phyloP scores from a whole-genome alignment of 2,113 vertebrate genomes.

The Dascyllus trimaculatus region DNA sequence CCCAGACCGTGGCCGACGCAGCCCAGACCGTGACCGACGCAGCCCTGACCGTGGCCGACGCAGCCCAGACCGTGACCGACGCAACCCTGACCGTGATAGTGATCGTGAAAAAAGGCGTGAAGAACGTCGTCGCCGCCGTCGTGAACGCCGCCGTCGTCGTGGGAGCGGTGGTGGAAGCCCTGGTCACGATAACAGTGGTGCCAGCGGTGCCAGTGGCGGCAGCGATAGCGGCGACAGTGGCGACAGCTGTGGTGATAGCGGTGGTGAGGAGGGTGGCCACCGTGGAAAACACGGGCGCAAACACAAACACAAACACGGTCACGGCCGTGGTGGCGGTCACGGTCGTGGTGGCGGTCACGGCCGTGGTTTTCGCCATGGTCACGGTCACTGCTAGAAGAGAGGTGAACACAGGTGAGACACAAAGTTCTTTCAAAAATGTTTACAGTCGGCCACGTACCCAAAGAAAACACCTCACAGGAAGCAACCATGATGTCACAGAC shows the following conservation, averaged over 20 bases:
- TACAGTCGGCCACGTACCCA: too few relatives aligned
- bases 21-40: not conserved
- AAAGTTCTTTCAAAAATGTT: not conserved
- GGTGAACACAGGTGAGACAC: slow-evolving; percentile 6
- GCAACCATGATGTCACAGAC: not conserved
- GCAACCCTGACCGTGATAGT: not conserved
- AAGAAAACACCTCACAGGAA: too few relatives aligned
- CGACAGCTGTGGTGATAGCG: not conserved
- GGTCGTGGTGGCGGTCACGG: not conserved
- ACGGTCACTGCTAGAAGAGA: fast-evolving
- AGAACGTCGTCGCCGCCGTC: too few relatives aligned
- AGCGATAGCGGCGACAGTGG: too few relatives aligned
- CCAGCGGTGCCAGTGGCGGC: not conserved
- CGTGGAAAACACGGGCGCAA: not conserved
- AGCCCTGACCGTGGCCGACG: not conserved
- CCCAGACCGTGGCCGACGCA: not conserved
- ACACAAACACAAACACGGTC: too few relatives aligned
- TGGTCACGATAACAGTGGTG: not conserved
- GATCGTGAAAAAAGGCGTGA: too few relatives aligned
- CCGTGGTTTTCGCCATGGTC: not conserved
- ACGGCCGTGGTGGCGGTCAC: not conserved
- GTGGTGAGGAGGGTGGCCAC: not conserved
- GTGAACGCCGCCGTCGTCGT: not conserved
- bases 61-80: not conserved
- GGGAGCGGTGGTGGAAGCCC: not conserved